phyloP scores from a whole-genome alignment of 2,113 vertebrate genomes.

The Zingel zingel region DNA sequence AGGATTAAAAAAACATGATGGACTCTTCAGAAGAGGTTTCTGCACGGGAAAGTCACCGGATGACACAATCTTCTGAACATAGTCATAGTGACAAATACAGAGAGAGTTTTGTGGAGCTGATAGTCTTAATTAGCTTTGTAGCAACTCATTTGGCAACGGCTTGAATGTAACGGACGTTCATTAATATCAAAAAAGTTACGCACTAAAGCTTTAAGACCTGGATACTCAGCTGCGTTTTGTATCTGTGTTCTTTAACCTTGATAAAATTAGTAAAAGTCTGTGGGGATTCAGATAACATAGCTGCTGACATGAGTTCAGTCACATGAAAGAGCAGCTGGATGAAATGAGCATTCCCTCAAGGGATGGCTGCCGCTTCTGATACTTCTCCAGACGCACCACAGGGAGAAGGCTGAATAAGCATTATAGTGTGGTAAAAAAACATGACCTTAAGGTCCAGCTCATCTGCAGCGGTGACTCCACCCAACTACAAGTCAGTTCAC shows the following conservation, averaged over 20 bases:
- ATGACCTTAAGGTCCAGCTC: conserved; percentile 59
- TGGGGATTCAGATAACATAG: conserved; percentile 37
- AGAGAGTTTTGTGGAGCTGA: no score
- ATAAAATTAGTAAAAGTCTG: conserved; percentile 42
- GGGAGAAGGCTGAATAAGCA: conserved; percentile 69
- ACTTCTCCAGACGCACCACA: conserved; percentile 55
- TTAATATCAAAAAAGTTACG: no score
- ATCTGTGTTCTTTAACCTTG: conserved; percentile 61
- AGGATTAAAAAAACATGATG: no score
- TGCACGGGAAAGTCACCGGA: no score
- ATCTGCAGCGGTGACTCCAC: conserved; percentile 56
- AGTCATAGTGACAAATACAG: no score
- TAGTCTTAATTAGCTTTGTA: no score
- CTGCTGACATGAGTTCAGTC: conserved; percentile 60
- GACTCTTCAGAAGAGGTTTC: no score
- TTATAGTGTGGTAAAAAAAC: conserved; percentile 49
- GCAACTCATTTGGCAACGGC: no score
- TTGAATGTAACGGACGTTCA: no score
- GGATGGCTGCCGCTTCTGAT: conserved; percentile 56
- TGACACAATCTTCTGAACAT: no score
- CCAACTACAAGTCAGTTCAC: conserved; percentile 30
- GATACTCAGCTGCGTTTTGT: conserved; percentile 41
- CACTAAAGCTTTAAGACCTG: conserved; percentile 5
- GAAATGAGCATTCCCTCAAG: conserved; percentile 67
- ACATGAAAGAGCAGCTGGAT: conserved; percentile 75